These are phyloP conservation scores for Haliclona indistincta DNA, from an alignment of 37 sponge, comb jelly and placozoan species.

Conservation along the genomic window DNA sequence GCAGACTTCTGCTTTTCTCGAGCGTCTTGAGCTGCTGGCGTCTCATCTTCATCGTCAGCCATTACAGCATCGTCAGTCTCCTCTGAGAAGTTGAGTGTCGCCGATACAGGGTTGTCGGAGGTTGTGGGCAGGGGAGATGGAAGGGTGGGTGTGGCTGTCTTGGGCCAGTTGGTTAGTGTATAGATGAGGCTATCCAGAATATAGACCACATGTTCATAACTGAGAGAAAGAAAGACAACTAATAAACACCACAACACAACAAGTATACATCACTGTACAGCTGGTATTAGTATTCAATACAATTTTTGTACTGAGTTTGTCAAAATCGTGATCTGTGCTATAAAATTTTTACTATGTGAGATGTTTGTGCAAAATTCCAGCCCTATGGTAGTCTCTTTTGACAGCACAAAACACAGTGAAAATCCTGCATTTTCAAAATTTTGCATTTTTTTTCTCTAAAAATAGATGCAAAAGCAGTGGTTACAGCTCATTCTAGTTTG, in stretches of 20 bases:
- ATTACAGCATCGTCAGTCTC: not conserved
- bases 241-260: not conserved
- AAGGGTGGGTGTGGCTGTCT: not conserved
- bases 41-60: not conserved
- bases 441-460: too few species aligned
- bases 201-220: constrained; percentile 89
- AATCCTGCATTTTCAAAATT: too few species aligned
- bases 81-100: too few species aligned
- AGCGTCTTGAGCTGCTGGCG: not conserved
- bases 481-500: too few species aligned
- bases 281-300: not conserved
- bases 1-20: not conserved
- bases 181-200: constrained; percentile 77
- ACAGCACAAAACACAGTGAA: too few species aligned
- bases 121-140: not conserved
- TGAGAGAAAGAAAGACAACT: constrained; percentile 1
- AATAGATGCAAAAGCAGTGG: too few species aligned
- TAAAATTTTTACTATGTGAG: not conserved
- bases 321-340: not conserved
- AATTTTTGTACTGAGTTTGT: not conserved
- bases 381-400: too few species aligned
- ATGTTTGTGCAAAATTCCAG: too few species aligned
- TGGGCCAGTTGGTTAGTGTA: constrained; percentile 64
- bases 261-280: not conserved
- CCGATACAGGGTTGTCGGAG: not conserved